Percentiles rank a stretch among this genome's conserved stretches.
These are phyloP conservation scores for Hypocryptadius cinnamomeus DNA, from an alignment of 2,113 vertebrate genomes.

Conservation along the genomic window DNA sequence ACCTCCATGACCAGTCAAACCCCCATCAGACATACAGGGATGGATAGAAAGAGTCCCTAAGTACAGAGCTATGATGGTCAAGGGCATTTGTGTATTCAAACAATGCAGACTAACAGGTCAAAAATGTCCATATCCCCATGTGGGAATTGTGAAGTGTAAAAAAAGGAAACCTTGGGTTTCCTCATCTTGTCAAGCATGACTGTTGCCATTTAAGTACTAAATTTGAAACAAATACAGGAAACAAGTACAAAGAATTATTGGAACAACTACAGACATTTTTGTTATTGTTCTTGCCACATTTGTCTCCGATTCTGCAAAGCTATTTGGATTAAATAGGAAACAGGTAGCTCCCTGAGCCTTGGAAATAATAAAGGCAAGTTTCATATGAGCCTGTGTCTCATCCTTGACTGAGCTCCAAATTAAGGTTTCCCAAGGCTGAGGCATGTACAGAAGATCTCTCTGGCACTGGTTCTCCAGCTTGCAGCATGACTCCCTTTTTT, in stretches of 20 bases:
- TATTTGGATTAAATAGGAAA: conserved; percentile 25
- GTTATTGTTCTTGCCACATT: neutral
- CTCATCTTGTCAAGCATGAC: neutral
- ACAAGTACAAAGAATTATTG: conserved; percentile 10
- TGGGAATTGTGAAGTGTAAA: neutral
- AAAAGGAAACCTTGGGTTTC: neutral
- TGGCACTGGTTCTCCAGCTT: neutral
- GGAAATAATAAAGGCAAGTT: neutral
- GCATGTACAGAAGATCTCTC: neutral
- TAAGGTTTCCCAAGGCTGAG: neutral
- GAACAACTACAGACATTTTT: neutral
- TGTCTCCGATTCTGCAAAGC: neutral
- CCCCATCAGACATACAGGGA: neutral
- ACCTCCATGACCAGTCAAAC: neutral
- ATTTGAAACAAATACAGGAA: conserved; percentile 36
- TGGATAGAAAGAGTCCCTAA: neutral
- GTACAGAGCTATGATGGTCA: neutral
- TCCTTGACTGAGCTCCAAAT: neutral
- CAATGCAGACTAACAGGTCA: neutral
- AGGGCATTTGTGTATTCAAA: neutral
- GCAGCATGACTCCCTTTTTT: neutral
- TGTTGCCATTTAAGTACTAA: neutral
- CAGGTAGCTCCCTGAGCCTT: neutral
- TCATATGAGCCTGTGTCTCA: neutral
- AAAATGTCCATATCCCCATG: neutral